phyloP scores from a whole-genome alignment of 2,113 vertebrate genomes.

The Otus sunia region DNA sequence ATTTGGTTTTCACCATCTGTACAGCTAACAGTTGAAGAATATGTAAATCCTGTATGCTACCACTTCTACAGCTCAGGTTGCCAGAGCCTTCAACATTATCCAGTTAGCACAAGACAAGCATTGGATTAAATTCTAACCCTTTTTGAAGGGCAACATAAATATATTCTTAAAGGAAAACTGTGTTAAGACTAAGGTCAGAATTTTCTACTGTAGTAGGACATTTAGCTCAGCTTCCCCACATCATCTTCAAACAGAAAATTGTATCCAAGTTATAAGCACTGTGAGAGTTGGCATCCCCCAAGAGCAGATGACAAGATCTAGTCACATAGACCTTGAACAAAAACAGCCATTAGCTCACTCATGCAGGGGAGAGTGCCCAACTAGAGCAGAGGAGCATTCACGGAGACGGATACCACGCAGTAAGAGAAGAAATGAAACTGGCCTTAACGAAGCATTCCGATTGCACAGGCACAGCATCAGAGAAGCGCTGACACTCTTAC shows the following conservation, averaged over 20 bases:
- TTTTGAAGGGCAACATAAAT: not conserved
- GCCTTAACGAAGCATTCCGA: not conserved
- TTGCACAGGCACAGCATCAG: not conserved
- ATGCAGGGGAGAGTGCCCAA: not conserved
- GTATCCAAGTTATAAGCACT: not conserved
- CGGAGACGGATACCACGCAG: fast-evolving
- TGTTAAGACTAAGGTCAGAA: not conserved
- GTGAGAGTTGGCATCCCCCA: not conserved
- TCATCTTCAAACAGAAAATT: not conserved
- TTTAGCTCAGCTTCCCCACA: not conserved
- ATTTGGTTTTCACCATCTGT: not conserved
- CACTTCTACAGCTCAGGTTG: not conserved
- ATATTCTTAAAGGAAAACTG: not conserved
- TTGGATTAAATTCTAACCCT: not conserved
- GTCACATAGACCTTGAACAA: not conserved
- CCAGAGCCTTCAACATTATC: not conserved
- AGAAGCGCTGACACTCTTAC: not conserved
- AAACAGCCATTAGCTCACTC: not conserved
- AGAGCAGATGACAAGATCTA: not conserved
- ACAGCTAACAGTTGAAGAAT: not conserved
- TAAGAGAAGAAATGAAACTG: not conserved
- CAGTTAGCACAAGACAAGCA: not conserved
- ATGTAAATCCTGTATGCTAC: not conserved
- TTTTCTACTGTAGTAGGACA: not conserved
- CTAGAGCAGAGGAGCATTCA: not conserved